These are phyloP conservation scores for Saccostrea glomerata DNA, from an alignment of 1,140 invertebrate species.

Conservation along the genomic window DNA sequence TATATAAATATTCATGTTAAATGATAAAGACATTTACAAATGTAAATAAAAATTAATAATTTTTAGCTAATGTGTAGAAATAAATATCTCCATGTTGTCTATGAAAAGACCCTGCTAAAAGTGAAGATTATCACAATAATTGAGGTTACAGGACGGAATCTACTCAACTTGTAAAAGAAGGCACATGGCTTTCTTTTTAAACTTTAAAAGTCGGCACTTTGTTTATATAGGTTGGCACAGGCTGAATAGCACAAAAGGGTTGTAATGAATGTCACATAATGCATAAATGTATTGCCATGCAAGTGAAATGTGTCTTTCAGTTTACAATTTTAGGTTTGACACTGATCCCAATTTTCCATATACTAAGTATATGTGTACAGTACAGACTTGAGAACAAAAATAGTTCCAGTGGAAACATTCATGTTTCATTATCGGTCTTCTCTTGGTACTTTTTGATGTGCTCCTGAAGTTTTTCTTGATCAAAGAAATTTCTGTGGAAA, in stretches of 20 bases:
- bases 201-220: not conserved
- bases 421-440: constrained; percentile 21
- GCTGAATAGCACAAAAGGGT: not conserved
- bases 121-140: not conserved
- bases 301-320: too few relatives aligned
- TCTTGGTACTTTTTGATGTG: constrained; percentile 37
- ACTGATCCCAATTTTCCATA: not conserved
- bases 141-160: not conserved
- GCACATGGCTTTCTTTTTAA: not conserved
- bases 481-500: constrained; percentile 41
- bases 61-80: not conserved
- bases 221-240: not conserved
- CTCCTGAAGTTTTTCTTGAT: constrained; percentile 39
- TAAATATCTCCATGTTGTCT: not conserved
- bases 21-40: not conserved
- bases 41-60: not conserved
- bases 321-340: not conserved
- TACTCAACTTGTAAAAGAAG: not conserved
- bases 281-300: not conserved
- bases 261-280: constrained; percentile 6
- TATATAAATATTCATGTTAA: not conserved
- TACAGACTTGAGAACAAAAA: not conserved
- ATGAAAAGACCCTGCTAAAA: not conserved
- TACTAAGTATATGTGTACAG: not conserved
- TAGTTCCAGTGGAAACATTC: not conserved